phyloP scores from a whole-genome alignment of 2,113 vertebrate species.

The Eidolon helvum region DNA sequence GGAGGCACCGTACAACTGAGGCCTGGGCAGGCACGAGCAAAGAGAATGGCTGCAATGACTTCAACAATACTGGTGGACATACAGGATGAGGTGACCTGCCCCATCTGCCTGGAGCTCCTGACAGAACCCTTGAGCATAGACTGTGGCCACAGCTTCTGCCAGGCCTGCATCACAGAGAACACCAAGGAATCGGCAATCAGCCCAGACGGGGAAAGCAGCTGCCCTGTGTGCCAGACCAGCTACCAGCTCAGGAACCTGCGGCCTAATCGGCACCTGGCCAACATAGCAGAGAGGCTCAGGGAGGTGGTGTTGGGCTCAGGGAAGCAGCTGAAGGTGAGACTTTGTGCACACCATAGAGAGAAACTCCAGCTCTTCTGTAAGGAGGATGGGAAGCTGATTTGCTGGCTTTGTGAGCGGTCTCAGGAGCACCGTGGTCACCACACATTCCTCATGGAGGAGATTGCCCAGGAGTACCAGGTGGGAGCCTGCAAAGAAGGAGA shows the following conservation, averaged over 20 bases:
- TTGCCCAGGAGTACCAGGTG: constrained; percentile 87
- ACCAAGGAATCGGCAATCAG: background rate
- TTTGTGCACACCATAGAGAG: constrained; percentile 86
- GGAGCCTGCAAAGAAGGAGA: background rate
- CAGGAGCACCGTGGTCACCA: constrained; percentile 86
- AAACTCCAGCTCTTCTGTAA: constrained; percentile 89
- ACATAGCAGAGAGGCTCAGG: constrained; percentile 86
- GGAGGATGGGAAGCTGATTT: constrained; percentile 87
- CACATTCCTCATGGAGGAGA: constrained; percentile 86
- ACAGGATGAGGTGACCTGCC: constrained; percentile 83
- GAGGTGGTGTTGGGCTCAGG: constrained; percentile 61
- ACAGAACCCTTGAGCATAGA: constrained; percentile 85
- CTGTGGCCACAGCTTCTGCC: constrained; percentile 76
- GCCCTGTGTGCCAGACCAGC: constrained; percentile 67
- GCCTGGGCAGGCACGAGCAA: background rate
- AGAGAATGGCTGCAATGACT: constrained; percentile 37
- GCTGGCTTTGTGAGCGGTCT: constrained; percentile 88
- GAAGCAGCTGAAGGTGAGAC: background rate
- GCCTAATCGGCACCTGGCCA: constrained; percentile 87
- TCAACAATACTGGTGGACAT: constrained; percentile 62
- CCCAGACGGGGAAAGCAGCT: constrained; percentile 18
- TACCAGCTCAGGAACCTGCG: constrained; percentile 72
- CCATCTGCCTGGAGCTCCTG: constrained; percentile 82
- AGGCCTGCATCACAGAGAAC: constrained; percentile 48
- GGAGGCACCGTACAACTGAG: background rate